Base-by-base conservation (phyloP, 1,140 invertebrate genomes). In the Acromyrmex heyeri region DNA sequence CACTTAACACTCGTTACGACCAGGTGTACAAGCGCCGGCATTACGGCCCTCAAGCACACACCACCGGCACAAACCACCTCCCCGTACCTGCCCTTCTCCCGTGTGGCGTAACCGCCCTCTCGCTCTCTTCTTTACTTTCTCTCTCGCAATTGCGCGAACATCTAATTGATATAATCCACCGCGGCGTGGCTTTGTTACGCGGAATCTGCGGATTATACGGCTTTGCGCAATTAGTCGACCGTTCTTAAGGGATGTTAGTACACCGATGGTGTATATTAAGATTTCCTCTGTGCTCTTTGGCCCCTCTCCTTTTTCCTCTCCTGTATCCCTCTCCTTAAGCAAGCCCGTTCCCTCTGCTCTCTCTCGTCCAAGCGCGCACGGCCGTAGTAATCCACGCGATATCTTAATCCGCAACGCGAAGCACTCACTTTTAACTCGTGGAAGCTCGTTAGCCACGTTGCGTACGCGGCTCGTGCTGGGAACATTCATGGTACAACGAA, bases 161-260 rank as follows among this genome's bases (percentile, higher is more conserved):
- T 86, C 77, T 90, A 90, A 90, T 90, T 88, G 89, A 90, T 90
- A 86, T 90, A 90, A 90, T 90, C 88, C 86, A 90, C 76, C 89
- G 81, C 88, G 88, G 81, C 70, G 64, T 4, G 34, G 88, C 89
- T 88, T 88, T 86, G 89, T 90, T 88, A 90, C 81, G 79, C 64
- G 88, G 53, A 77, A 87, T 86, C 88, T 53, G 48, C 76, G 88
- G 86, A 90, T 90, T 90, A 90, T 72, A 90, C 75, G 86, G 88
- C 79, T 90, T 62, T 77, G 72, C 75, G 86, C 89, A 90, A 90
- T 90, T 90, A 90, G 79, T 88, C 79, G 89, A 18, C 59, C 86
- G n/a, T 73, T 73, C 81, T 70, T 76, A 73, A 82, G 88, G 76
- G 86, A 90, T 77, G 88, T 87, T 90, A 90, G 89, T 82, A 76